Evolutionary conservation across 2,113 vertebrate genomes (phyloP).

Genomic region (Budorcas taxicolor): DNA sequence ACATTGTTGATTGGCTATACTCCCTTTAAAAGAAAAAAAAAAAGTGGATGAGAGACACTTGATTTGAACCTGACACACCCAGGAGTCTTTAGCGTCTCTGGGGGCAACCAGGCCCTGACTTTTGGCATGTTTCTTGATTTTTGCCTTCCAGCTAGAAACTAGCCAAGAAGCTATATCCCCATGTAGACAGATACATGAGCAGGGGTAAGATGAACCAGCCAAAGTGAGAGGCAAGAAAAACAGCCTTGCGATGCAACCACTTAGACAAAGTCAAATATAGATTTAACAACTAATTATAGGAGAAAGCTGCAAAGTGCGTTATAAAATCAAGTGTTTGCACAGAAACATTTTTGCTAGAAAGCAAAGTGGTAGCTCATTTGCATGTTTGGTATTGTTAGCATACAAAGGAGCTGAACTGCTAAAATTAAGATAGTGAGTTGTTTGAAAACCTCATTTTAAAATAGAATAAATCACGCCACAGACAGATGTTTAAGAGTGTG

Average conservation of each 20-base stretch:
- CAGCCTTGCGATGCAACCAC: constrained; percentile 46
- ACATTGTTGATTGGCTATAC: neutral
- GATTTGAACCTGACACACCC: neutral
- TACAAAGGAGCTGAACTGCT: constrained; percentile 76
- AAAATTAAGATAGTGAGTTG: constrained; percentile 78
- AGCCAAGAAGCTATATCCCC: neutral
- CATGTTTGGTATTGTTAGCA: constrained; percentile 77
- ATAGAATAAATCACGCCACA: constrained; percentile 71
- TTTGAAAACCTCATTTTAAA: constrained; percentile 79
- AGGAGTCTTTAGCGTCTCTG: neutral
- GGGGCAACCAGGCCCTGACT: neutral
- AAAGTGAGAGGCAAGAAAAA: constrained; percentile 59
- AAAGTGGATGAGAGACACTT: accelerated
- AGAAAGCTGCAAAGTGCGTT: constrained; percentile 69
- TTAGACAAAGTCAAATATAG: constrained; percentile 75
- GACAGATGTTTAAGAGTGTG: constrained; percentile 62
- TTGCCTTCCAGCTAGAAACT: neutral
- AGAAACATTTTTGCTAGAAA: constrained; percentile 80
- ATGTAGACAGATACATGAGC: neutral
- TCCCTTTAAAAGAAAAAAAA: neutral
- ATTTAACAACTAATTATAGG: constrained; percentile 76
- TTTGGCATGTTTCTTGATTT: neutral
- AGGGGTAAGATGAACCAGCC: constrained; percentile 30
- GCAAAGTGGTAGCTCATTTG: constrained; percentile 76
- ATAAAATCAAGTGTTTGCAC: constrained; percentile 79